Percentiles rank a stretch among this genome's conserved stretches.
Evolutionary conservation across 92 coral and sea anemone genomes (phyloP).

Genomic region (Porites rus): DNA sequence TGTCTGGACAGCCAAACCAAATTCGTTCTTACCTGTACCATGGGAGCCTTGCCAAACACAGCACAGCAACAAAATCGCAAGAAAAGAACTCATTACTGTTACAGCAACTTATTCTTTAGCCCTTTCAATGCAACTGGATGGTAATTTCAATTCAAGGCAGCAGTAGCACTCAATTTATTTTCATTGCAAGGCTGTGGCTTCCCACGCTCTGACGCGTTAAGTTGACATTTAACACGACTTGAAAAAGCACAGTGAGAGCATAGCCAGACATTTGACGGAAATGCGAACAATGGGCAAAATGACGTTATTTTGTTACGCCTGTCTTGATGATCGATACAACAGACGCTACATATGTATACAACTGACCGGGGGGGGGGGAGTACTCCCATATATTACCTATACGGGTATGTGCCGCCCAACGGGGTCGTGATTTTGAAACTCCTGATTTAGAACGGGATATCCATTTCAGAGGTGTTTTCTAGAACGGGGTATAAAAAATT

Average conservation of each 20-base stretch:
- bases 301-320: conserved; percentile 13
- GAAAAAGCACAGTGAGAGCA: background rate
- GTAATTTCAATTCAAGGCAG: background rate
- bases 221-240: background rate
- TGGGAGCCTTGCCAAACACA: conserved; percentile 4
- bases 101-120: background rate
- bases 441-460: too few species aligned
- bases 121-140: background rate
- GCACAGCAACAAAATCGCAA: background rate
- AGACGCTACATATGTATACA: background rate
- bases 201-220: conserved; percentile 13
- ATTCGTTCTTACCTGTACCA: conserved; percentile 15
- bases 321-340: background rate
- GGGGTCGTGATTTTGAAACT: too few species aligned
- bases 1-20: background rate
- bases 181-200: background rate
- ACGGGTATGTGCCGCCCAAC: too few species aligned
- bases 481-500: too few species aligned
- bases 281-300: background rate
- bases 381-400: too few species aligned
- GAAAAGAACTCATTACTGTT: background rate
- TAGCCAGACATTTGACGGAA: conserved; percentile 18
- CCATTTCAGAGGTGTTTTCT: too few species aligned
- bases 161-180: conserved; percentile 4
- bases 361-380: too few species aligned